Evolutionary conservation across 2,113 vertebrate species (phyloP), one percentile per base, ranked within the genome.

Genomic region (Ursus arctos): DNA sequence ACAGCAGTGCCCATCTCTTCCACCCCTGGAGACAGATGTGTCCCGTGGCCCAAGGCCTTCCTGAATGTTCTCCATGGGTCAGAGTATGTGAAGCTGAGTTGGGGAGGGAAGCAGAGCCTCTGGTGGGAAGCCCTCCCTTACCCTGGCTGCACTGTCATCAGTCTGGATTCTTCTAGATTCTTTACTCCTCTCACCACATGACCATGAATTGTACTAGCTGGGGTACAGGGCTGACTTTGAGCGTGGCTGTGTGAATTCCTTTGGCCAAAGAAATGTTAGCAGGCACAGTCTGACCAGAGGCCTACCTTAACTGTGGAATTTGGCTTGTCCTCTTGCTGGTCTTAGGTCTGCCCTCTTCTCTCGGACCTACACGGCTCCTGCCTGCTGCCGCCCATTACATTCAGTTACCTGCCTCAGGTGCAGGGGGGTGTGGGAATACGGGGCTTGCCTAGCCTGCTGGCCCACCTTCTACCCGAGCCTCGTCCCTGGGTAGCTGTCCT

Each of bases 161-260:
- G 0, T 31, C 80, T 10, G 22, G 57, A 47, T 51, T 11, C 1
- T 65, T 80, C 53, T 74, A 2, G 0, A 3, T 47, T 53, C 31
- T 49, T 79, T 6, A 31, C 28, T 31, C 12, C 18, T 47, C 67
- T 67, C 13, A 31, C 28, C 26, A 8, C 7, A 11, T 36, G 49
- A 53, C 15, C 0, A 0, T 1, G 51, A 0, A 1, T 18, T 1
- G 1, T 6, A 28, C 21, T 1, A 24, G 59, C 24, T 4, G 21
- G 28, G 13, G 18, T 21, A 5, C 26, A 22, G 63, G 63, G n/a
- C 31, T 40, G 53, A 63, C 79, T 16, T 59, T 47, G 77, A 67
- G 76, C 0, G 0, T 14, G n/a, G 28, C 82, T n/a, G 2, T 2
- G 16, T 2, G 87, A 12, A 22, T 26, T 3, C 1, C 82, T 63